Evolutionary conservation across 2,888 invertebrate species (phyloP).

Genomic region (Brachylomia viminalis): DNA sequence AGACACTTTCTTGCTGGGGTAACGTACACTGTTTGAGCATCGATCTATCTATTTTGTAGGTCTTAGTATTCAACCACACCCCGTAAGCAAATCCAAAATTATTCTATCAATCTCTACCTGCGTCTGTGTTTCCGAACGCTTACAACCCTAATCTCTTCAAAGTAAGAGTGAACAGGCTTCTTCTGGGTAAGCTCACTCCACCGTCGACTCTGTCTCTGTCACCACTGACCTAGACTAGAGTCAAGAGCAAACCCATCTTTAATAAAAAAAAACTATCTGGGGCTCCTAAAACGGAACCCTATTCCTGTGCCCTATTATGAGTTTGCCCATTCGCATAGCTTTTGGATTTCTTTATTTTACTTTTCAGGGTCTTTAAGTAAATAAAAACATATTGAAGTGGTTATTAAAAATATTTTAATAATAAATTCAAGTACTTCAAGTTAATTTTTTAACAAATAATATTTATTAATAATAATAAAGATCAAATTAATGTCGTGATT

Average conservation of each 20-base stretch:
- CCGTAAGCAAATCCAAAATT: neutral
- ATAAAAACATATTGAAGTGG: constrained; percentile 19
- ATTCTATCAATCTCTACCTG: too few species aligned
- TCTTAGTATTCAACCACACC: neutral
- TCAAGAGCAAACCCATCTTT: too few species aligned
- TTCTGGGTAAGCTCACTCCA: too few species aligned
- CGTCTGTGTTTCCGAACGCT: too few species aligned
- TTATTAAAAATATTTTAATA: constrained; percentile 40
- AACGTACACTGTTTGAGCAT: neutral
- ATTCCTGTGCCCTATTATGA: neutral
- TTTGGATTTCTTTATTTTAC: neutral
- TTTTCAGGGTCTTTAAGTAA: neutral
- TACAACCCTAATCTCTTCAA: too few species aligned
- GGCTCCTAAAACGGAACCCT: neutral
- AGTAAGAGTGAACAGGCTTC: too few species aligned
- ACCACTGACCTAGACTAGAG: too few species aligned
- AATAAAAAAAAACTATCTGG: too few species aligned
- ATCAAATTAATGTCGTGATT: constrained; percentile 7
- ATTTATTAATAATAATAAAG: constrained; percentile 11
- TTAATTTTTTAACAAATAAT: constrained; percentile 38
- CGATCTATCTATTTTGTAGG: neutral
- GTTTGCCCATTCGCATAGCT: too few species aligned
- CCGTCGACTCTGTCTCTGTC: too few species aligned
- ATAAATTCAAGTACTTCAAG: constrained; percentile 26
- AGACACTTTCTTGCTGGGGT: too few species aligned